phyloP scores from a whole-genome alignment of 2,113 vertebrate species.

The Epinephelus fuscoguttatus region DNA sequence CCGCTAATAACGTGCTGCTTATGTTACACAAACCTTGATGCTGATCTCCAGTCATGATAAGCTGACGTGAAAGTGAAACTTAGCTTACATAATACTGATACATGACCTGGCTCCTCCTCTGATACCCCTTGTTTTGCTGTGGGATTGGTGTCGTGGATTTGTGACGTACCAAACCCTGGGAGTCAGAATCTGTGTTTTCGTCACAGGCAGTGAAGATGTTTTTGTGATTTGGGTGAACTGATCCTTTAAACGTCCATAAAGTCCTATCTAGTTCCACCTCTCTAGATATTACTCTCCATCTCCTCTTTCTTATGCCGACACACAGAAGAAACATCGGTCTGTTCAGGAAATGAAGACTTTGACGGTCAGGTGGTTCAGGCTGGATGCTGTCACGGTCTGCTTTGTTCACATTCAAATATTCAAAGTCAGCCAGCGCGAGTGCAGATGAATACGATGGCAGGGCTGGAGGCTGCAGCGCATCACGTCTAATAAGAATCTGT shows the following conservation, averaged over 20 bases:
- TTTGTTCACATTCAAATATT: slow-evolving; percentile 43
- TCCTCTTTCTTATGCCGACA: neutral
- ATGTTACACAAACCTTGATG: too few species aligned
- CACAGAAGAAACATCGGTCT: neutral
- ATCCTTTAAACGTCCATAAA: too few species aligned
- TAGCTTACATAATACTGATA: too few species aligned
- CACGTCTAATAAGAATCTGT: slow-evolving; percentile 56
- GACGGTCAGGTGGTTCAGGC: slow-evolving; percentile 22
- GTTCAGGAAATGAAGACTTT: slow-evolving; percentile 20
- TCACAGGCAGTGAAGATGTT: too few species aligned
- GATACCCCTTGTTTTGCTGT: too few species aligned
- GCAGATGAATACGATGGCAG: slow-evolving; percentile 31
- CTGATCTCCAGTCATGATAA: too few species aligned
- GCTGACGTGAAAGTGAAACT: too few species aligned
- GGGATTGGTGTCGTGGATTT: too few species aligned
- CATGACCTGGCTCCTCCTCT: too few species aligned
- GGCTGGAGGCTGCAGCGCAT: slow-evolving; percentile 53
- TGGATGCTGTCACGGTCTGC: slow-evolving; percentile 23
- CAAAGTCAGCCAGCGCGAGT: slow-evolving; percentile 39
- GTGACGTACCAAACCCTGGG: too few species aligned
- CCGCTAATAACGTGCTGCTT: too few species aligned
- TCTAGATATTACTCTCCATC: neutral
- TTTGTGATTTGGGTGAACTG: neutral
- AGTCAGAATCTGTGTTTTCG: too few species aligned
- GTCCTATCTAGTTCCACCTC: neutral